These are phyloP conservation scores for Brachypteracias leptosomus DNA, from an alignment of 2,113 vertebrate genomes.

Conservation along the genomic window DNA sequence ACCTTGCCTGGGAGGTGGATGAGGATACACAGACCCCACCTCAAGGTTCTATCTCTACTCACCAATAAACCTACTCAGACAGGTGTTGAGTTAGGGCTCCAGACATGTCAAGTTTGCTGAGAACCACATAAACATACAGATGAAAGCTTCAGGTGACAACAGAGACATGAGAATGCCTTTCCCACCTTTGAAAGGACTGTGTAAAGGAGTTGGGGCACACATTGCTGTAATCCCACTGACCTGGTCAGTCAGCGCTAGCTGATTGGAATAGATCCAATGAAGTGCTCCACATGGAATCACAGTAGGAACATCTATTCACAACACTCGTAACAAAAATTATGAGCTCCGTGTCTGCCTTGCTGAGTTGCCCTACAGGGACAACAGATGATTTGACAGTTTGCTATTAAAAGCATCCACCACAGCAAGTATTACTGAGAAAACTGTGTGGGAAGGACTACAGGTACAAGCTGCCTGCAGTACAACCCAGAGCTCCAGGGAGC, in stretches of 20 bases:
- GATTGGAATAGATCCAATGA: conserved; percentile 85
- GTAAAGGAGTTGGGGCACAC: fast-evolving
- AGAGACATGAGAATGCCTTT: background rate
- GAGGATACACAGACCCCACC: background rate
- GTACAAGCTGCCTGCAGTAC: too few relatives aligned
- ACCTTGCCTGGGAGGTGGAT: background rate
- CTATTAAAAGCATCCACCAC: background rate
- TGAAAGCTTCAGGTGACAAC: background rate
- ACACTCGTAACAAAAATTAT: conserved; percentile 84
- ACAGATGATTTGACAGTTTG: background rate
- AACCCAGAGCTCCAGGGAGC: background rate
- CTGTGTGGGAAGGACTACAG: fast-evolving
- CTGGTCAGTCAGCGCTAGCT: conserved; percentile 81
- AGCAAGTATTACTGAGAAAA: background rate
- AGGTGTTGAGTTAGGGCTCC: too few relatives aligned
- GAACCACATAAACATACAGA: background rate
- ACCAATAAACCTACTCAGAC: background rate
- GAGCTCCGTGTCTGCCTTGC: conserved; percentile 85
- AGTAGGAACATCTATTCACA: conserved; percentile 83
- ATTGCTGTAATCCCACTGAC: conserved; percentile 24
- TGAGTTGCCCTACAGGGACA: conserved; percentile 73
- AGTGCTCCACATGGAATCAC: conserved; percentile 82
- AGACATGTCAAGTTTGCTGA: background rate
- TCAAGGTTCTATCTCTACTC: background rate
- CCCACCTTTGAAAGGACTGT: background rate